phyloP scores from a whole-genome alignment of 1,140 invertebrate species.

The Neodiprion pinetum region DNA sequence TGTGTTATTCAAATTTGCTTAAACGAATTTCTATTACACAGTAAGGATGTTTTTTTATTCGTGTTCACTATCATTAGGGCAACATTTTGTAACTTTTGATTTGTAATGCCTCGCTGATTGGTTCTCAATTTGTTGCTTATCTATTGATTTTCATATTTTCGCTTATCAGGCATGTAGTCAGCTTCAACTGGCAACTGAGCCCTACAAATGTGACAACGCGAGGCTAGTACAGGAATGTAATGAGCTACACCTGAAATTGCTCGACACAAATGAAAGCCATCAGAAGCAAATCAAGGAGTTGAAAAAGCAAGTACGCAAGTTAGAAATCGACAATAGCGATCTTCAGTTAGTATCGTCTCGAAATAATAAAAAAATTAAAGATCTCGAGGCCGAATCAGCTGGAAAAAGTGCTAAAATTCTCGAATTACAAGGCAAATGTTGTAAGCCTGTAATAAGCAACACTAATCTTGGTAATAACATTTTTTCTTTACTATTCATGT shows the following conservation, averaged over 20 bases:
- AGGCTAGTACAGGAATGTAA: slow-evolving; percentile 75
- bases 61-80: no score
- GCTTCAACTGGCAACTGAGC: slow-evolving; percentile 68
- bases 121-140: no score
- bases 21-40: no score
- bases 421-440: slow-evolving; percentile 66
- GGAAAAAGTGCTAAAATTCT: slow-evolving; percentile 66
- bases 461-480: slow-evolving; percentile 45
- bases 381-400: slow-evolving; percentile 64
- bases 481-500: slow-evolving; percentile 19
- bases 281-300: slow-evolving; percentile 67
- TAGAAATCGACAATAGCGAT: slow-evolving; percentile 68
- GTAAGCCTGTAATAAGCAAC: slow-evolving; percentile 59
- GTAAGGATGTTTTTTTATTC: no score
- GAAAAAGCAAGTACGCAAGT: slow-evolving; percentile 64
- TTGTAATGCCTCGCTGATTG: no score
- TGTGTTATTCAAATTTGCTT: no score
- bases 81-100: no score
- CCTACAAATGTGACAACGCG: slow-evolving; percentile 76
- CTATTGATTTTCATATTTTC: no score
- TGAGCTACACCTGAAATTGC: slow-evolving; percentile 71
- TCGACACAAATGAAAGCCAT: slow-evolving; percentile 70
- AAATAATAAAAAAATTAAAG: slow-evolving; percentile 65
- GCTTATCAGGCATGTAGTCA: slow-evolving; percentile 62
- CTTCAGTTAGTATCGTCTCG: slow-evolving; percentile 65